A percentile compares a stretch with the other conserved stretches of the same genome.
Evolutionary conservation across 2,888 invertebrate genomes (phyloP).

Genomic region (Ectemnius continuus): DNA sequence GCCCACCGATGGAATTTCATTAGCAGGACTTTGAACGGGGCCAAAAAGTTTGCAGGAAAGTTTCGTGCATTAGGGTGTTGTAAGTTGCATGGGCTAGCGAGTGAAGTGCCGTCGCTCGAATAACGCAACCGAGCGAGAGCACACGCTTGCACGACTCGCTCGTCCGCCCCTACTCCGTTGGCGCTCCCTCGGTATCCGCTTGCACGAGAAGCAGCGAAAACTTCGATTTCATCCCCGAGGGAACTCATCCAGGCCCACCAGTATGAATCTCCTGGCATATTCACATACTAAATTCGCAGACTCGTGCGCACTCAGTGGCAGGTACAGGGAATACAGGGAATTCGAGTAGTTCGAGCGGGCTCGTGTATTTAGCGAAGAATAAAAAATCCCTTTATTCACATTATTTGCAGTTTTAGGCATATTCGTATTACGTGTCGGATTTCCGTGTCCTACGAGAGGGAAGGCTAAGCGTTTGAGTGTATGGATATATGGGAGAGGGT

Average conservation of each 20-base stretch:
- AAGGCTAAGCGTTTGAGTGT: slow-evolving; percentile 1
- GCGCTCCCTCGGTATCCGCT: too few relatives aligned
- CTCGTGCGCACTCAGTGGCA: background rate
- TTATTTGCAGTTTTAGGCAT: slow-evolving; percentile 36
- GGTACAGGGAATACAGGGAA: background rate
- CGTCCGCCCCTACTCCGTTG: too few relatives aligned
- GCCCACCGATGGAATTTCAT: slow-evolving; percentile 43
- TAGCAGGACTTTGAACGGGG: slow-evolving; percentile 19
- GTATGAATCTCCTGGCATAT: background rate
- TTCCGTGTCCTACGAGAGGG: slow-evolving; percentile 35
- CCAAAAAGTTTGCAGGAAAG: slow-evolving; percentile 27
- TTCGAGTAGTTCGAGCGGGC: background rate
- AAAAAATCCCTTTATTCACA: slow-evolving; percentile 35
- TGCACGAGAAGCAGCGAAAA: slow-evolving; percentile 9
- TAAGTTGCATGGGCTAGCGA: slow-evolving; percentile 8
- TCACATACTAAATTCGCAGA: background rate
- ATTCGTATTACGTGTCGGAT: slow-evolving; percentile 49
- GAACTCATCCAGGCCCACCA: slow-evolving; percentile 22
- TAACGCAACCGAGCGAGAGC: background rate
- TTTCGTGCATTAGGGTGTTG: slow-evolving; percentile 28
- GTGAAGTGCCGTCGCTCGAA: slow-evolving; percentile 2
- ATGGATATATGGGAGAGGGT: too few relatives aligned
- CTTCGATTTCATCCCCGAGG: slow-evolving; percentile 14
- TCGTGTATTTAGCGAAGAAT: background rate
- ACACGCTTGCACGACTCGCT: too few relatives aligned